Evolutionary conservation across 2,113 vertebrate genomes (phyloP), one percentile per base, ranked within the genome.

Genomic region (Actenoides lindsayi): DNA sequence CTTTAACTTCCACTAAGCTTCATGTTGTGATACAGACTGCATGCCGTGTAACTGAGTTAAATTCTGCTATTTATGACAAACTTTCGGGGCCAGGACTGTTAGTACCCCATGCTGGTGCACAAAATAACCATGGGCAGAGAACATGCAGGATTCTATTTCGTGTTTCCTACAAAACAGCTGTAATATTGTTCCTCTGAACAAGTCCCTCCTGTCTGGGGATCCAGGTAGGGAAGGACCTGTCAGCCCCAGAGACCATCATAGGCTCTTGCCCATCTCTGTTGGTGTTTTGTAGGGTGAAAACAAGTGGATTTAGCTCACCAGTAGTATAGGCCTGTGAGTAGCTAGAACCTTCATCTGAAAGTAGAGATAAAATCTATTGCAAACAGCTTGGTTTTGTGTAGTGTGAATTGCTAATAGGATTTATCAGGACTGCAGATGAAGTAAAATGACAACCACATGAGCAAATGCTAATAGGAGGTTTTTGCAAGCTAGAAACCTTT

Each of bases 381-480:
- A 73, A 35, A 71, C 16, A 27, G 18, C 54, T 90, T 30, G 31
- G 2, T 24, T 87, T 76, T 57, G 50, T 56, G 12, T 35, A 56
- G 16, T 4, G 3, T 50, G 15, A 3, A 13, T 24, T 81, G 46
- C 12, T 68, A 70, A 76, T 13, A 48, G 60, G 50, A 87, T 13
- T n/a, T 79, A 65, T 30, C 28, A 6, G 12, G 11, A 86, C 41
- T 50, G 13, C 25, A 92, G 37, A 54, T n/a, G 9, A 87, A 89
- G 5, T 35, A 77, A 92, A 73, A 68, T 24, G 39, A 16, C 42
- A 87, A 24, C 39, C 20, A 56, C 17, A 16, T 25, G 31, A 35
- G 4, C 17, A 48, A 93, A 79, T 0, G 0, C 4, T 69, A 39
- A 14, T 6, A 42, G 6, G 53, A 88, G 10, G 41, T 18, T 33